phyloP scores from a whole-genome alignment of 2,797 vertebrate species.

The Betta splendens region DNA sequence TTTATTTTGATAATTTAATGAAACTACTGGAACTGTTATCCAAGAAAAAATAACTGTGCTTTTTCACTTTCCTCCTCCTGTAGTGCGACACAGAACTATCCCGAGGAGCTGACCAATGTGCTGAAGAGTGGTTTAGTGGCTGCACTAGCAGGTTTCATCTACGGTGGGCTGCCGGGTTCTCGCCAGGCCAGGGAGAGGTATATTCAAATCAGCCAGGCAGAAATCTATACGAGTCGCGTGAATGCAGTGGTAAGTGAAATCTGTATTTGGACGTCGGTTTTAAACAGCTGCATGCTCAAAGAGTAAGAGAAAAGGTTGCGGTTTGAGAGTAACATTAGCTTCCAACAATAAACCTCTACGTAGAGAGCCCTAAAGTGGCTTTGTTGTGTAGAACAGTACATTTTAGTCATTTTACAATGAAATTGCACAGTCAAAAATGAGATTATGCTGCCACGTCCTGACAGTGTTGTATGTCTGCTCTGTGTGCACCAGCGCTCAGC shows the following conservation, averaged over 20 bases:
- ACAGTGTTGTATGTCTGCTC: background rate
- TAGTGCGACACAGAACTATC: conserved; percentile 73
- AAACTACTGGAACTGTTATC: no score
- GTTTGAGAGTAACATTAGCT: background rate
- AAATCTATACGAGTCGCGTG: conserved; percentile 84
- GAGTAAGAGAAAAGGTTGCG: background rate
- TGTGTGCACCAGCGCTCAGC: conserved; percentile 81
- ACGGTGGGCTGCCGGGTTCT: conserved; percentile 91
- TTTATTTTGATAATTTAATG: no score
- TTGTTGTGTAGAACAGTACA: no score
- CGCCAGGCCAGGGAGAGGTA: conserved; percentile 81
- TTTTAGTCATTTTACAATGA: background rate
- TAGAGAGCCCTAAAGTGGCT: no score
- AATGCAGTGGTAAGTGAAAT: conserved; percentile 88
- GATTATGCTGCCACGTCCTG: no score
- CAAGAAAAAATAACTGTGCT: no score
- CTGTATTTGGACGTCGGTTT: background rate
- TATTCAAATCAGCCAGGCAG: conserved; percentile 86
- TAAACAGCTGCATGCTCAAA: no score
- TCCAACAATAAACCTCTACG: background rate
- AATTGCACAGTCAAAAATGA: background rate
- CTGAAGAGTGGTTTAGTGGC: conserved; percentile 74
- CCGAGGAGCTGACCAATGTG: conserved; percentile 84
- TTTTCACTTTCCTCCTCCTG: background rate
- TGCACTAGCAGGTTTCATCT: conserved; percentile 80